Conservation (phyloP, 2,888 invertebrate species). For the Caenorhabditis doughertyi region DNA sequence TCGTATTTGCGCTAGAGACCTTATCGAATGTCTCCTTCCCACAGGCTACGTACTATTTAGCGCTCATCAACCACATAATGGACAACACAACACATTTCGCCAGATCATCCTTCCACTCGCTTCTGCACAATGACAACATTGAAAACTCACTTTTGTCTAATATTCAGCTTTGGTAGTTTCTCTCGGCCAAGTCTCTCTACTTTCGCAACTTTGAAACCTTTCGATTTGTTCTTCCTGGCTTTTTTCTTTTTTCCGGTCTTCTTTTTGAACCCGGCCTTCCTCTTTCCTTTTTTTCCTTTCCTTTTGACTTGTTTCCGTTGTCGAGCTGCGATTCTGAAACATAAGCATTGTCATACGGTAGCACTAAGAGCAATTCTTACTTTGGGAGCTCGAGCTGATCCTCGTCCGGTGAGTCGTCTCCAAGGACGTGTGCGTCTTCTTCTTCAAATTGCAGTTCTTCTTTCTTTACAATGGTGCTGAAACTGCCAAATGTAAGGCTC, state of each 20-base stretch:
- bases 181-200: neutral
- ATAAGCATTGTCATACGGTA: neutral
- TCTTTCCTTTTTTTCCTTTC: neutral
- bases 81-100: neutral
- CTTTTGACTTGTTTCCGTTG: conserved; percentile 14
- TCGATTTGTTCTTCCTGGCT: neutral
- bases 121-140: conserved; percentile 8
- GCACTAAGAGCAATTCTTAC: neutral
- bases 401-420: conserved; percentile 13
- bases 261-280: neutral
- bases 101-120: neutral
- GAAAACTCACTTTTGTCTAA: conserved; percentile 48
- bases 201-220: too few species aligned
- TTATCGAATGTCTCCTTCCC: too few species aligned
- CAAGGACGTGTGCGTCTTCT: conserved; percentile 27
- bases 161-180: conserved; percentile 29
- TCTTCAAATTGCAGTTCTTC: conserved; percentile 25
- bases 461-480: conserved; percentile 30
- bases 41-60: too few species aligned
- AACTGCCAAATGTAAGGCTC: neutral
- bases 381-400: conserved; percentile 25
- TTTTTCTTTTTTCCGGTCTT: neutral
- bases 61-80: neutral
- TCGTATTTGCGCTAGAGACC: too few species aligned
- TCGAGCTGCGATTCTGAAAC: conserved; percentile 34